Evolutionary conservation across 2,113 vertebrate species (phyloP), one percentile per base, ranked within the genome.

Genomic region (Bothrops jararaca): DNA sequence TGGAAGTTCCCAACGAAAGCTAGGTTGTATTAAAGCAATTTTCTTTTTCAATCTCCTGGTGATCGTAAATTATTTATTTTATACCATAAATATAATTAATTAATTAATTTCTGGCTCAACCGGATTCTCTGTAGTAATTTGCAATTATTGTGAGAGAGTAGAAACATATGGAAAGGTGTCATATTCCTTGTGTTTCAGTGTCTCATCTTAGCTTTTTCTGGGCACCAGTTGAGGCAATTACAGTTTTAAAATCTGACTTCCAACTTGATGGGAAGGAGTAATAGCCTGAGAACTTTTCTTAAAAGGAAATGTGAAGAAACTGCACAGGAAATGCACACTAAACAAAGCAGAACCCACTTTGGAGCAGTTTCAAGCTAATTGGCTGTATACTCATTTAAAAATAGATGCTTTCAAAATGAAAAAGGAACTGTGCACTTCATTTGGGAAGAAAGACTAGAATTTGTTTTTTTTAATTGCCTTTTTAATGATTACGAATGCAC

Each of bases 161-260:
- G 4, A 90, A 13, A n/a, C 10, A n/a, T 50, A 26, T 29, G 26
- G 64, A 69, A 45, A 29, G 7, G n/a, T 29, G 13, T 12, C 45
- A 4, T 45, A 64, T 48, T 60, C 42, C 58, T 69, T 58, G 89
- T 29, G n/a, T 69, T n/a, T 69, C 58, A 29, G 4, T 90, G 39
- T 64, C 89, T 20, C 42, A 34, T n/a, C 45, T 69, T 50, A 22
- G 26, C 39, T 80, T 89, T 85, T 74, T 9, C 91, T 57, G 15
- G 29, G 74, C 23, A 3, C 57, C 94, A 93, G 69, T 52, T 89
- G 90, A 93, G 91, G 60, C 90, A 89, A 87, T 96, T 86, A 87
- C n/a, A 90, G 15, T 90, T 90, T 69, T 50, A 34, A 92, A 93
- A 86, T 74, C 69, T 89, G 15, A 48, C 5, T 12, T 58, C 42